These are phyloP conservation scores for Latheticus oryzae DNA, from an alignment of 2,888 invertebrate species.

Conservation along the genomic window DNA sequence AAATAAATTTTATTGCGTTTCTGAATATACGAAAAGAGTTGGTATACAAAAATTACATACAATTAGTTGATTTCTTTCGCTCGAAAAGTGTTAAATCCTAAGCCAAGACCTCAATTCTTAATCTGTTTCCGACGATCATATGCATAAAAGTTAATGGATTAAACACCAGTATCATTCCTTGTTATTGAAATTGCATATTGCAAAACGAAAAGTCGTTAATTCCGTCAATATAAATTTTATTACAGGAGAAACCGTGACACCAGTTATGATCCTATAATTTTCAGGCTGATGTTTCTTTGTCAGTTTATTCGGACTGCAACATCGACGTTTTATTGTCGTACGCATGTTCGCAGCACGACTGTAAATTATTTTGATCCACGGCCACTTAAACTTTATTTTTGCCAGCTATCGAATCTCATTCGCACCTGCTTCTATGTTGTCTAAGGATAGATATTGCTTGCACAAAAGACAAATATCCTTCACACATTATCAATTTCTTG, in stretches of 20 bases:
- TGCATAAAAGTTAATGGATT: slow-evolving; percentile 41
- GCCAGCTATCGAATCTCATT: slow-evolving; percentile 10
- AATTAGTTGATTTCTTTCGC: too few species aligned
- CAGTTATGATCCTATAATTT: slow-evolving; percentile 51
- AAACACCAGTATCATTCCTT: slow-evolving; percentile 40
- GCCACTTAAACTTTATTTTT: slow-evolving; percentile 47
- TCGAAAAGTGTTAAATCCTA: too few species aligned
- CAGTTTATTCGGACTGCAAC: slow-evolving; percentile 45
- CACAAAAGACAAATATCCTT: too few species aligned
- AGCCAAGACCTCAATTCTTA: background rate
- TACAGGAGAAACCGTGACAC: slow-evolving; percentile 45
- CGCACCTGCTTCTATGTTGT: slow-evolving; percentile 29
- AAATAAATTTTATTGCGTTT: slow-evolving; percentile 33
- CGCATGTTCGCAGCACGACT: slow-evolving; percentile 38
- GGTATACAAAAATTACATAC: too few species aligned
- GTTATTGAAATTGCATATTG: slow-evolving; percentile 47
- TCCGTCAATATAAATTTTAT: slow-evolving; percentile 49
- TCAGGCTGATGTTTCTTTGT: slow-evolving; percentile 46
- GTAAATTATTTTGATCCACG: slow-evolving; percentile 48
- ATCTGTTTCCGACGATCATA: slow-evolving; percentile 29
- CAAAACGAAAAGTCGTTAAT: slow-evolving; percentile 47
- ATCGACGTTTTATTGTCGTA: slow-evolving; percentile 46
- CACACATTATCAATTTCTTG: too few species aligned
- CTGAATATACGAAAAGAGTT: slow-evolving; percentile 5
- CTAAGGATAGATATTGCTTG: too few species aligned